These are phyloP conservation scores for Archivesica marissinica DNA, from an alignment of 1,140 invertebrate species.

Conservation along the genomic window DNA sequence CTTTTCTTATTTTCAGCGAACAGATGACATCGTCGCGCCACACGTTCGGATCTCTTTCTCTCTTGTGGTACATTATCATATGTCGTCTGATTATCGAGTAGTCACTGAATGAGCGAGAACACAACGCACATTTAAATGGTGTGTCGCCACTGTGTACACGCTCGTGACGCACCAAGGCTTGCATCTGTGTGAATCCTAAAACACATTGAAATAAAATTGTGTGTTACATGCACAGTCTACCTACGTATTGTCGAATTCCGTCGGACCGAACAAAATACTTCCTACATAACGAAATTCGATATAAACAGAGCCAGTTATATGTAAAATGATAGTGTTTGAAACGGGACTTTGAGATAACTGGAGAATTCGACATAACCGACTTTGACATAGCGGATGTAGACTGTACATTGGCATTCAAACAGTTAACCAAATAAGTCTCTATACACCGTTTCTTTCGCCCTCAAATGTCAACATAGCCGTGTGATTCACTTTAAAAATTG, in stretches of 20 bases:
- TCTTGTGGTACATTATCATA: conserved; percentile 79
- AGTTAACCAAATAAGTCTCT: neutral
- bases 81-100: conserved; percentile 79
- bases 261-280: too few species aligned
- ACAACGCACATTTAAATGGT: conserved; percentile 76
- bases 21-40: conserved; percentile 67
- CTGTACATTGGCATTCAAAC: too few species aligned
- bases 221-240: neutral
- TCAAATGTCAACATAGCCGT: neutral
- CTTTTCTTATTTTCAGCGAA: neutral
- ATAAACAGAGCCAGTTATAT: too few species aligned
- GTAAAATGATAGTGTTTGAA: too few species aligned
- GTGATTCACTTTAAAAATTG: too few species aligned
- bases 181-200: conserved; percentile 78
- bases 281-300: too few species aligned
- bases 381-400: too few species aligned
- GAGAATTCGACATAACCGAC: too few species aligned
- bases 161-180: conserved; percentile 77
- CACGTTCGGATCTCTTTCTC: conserved; percentile 63
- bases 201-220: neutral
- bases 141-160: conserved; percentile 80
- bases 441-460: neutral
- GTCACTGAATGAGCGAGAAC: conserved; percentile 76
- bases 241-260: neutral
- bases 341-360: too few species aligned